Evolutionary conservation across 92 coral and sea anemone species (phyloP).

Genomic region (Palythoa caribaeorum): DNA sequence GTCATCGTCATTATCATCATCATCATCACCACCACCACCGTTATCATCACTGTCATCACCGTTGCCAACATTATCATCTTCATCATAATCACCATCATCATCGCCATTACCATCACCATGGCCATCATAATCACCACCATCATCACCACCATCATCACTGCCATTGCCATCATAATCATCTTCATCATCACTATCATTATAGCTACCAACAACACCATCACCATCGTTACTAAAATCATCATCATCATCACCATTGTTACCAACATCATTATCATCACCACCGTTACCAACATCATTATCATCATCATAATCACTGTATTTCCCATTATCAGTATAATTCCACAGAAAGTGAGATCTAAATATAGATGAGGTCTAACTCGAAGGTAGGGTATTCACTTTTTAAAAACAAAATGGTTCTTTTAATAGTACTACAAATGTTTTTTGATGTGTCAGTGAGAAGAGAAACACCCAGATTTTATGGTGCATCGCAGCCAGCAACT

Average conservation of each 20-base stretch:
- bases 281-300: neutral
- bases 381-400: no score
- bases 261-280: neutral
- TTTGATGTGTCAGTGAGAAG: no score
- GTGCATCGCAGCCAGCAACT: no score
- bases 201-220: neutral
- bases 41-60: neutral
- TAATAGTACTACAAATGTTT: no score
- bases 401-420: no score
- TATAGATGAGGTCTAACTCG: no score
- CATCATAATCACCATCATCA: neutral
- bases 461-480: no score
- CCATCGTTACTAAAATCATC: neutral
- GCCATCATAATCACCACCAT: neutral
- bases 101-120: neutral
- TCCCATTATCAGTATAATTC: no score
- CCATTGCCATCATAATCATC: neutral
- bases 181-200: neutral
- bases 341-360: no score
- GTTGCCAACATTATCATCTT: neutral
- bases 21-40: neutral
- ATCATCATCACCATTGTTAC: neutral
- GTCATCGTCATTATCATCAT: neutral
- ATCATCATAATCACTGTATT: neutral
- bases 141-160: neutral